A percentile compares a stretch with the other conserved stretches of the same genome.
phyloP scores from a whole-genome alignment of 2,797 vertebrate species.

The Macrochelys suwanniensis region DNA sequence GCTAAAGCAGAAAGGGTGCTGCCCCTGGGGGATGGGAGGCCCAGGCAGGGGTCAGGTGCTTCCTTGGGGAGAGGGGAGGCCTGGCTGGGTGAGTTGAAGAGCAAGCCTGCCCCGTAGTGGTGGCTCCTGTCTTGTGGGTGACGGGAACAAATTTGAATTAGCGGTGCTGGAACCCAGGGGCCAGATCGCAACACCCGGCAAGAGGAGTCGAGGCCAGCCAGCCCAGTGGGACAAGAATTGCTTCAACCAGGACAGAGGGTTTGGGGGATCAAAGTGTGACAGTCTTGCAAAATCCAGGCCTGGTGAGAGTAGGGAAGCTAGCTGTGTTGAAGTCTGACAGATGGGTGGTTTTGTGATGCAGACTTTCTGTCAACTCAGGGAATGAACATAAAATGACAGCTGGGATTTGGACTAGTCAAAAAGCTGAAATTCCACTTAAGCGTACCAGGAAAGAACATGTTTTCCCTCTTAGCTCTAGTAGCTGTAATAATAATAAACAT shows the following conservation, averaged over 20 bases:
- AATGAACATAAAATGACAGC: not conserved
- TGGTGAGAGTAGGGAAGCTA: not conserved
- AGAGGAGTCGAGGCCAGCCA: not conserved
- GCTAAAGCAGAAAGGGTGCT: not conserved
- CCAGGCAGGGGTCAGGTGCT: not conserved
- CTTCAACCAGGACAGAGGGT: not conserved
- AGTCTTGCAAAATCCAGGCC: not conserved
- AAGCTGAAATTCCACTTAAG: not conserved
- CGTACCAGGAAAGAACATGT: fast-evolving
- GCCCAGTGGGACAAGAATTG: not conserved
- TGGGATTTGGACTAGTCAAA: not conserved
- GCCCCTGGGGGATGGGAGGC: not conserved
- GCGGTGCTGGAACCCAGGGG: not conserved
- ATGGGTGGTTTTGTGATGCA: not conserved
- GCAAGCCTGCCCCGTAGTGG: not conserved
- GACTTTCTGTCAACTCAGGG: not conserved
- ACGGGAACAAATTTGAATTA: not conserved
- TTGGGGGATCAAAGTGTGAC: not conserved
- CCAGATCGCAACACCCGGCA: not conserved
- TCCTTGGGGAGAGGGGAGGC: not conserved
- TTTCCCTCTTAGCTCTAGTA: not conserved
- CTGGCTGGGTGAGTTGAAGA: not conserved
- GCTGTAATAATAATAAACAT: not conserved
- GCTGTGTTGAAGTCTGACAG: not conserved
- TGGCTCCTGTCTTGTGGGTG: not conserved